Conservation (phyloP, 2,113 vertebrate species). For the Cottus gobio region DNA sequence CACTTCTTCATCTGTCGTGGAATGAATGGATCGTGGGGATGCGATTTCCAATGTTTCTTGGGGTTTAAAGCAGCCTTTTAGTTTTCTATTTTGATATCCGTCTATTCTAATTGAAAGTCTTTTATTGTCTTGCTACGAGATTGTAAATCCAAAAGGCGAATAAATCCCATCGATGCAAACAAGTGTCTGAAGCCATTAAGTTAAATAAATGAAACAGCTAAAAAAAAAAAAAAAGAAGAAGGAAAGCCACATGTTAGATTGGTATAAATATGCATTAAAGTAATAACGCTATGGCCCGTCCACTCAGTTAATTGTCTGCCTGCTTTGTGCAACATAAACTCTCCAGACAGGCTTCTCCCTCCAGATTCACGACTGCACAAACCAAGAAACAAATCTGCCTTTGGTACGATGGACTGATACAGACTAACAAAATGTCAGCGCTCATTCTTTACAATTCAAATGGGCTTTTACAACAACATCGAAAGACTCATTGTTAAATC, state of each 20-base stretch:
- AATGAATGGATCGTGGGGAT: conserved; percentile 16
- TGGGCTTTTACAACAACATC: conserved; percentile 11
- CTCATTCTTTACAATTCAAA: conserved; percentile 39
- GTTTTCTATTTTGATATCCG: conserved; percentile 10
- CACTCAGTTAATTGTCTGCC: conserved; percentile 37
- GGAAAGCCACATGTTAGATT: conserved; percentile 70
- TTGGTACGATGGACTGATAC: conserved; percentile 29
- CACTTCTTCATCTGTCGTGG: conserved; percentile 54
- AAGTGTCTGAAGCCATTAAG: conserved; percentile 84
- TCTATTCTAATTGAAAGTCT: conserved; percentile 21
- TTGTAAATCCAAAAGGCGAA: conserved; percentile 62
- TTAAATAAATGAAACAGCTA: conserved; percentile 54
- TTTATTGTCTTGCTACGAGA: conserved; percentile 51
- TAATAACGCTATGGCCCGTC: conserved; percentile 62
- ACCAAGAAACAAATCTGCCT: conserved; percentile 31
- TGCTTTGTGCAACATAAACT: conserved; percentile 56
- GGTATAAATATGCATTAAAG: conserved; percentile 65
- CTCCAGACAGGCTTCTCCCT: conserved; percentile 58
- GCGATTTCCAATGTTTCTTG: conserved; percentile 30
- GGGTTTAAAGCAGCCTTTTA: conserved; percentile 19
- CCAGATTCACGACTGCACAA: conserved; percentile 46
- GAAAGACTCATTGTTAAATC: conserved; percentile 23
- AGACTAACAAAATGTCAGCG: conserved; percentile 46
- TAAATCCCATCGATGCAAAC: conserved; percentile 78
- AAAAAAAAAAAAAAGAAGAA: conserved; percentile 12